These are phyloP conservation scores for Drosophila fungiperda DNA, from an alignment of 2,888 invertebrate genomes.

Conservation along the genomic window DNA sequence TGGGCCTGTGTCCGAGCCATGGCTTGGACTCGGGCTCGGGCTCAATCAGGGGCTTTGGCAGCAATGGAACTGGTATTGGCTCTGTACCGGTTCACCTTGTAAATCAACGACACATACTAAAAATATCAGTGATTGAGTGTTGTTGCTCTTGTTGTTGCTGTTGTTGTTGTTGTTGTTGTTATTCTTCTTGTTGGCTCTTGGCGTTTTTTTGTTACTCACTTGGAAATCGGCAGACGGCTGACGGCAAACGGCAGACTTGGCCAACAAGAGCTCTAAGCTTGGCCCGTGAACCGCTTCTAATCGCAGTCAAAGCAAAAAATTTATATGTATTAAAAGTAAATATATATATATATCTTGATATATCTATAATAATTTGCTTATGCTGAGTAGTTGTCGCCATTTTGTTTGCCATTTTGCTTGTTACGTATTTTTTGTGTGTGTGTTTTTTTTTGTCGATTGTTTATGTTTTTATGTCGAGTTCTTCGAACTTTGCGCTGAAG, in stretches of 20 bases:
- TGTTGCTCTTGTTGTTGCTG: conserved; percentile 38
- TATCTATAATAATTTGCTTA: not conserved
- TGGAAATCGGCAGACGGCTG: conserved; percentile 19
- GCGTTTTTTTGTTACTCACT: conserved; percentile 26
- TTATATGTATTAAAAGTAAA: not conserved
- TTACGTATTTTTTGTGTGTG: conserved; percentile 19
- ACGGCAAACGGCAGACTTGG: conserved; percentile 53
- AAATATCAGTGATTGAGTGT: conserved; percentile 69
- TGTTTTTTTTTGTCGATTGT: conserved; percentile 27
- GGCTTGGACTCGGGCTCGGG: conserved; percentile 5
- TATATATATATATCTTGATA: not conserved
- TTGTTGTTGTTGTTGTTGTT: conserved; percentile 5
- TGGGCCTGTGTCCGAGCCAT: conserved; percentile 4
- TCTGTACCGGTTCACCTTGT: conserved; percentile 76
- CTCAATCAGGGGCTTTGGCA: conserved; percentile 6
- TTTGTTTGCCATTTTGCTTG: conserved; percentile 39
- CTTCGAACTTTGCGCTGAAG: conserved; percentile 72
- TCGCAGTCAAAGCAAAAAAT: conserved; percentile 23
- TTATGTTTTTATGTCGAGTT: conserved; percentile 64
- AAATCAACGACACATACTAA: conserved; percentile 76
- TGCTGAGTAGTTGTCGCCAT: conserved; percentile 43
- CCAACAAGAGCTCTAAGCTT: conserved; percentile 44
- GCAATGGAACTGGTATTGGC: conserved; percentile 72
- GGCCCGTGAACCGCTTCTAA: conserved; percentile 59
- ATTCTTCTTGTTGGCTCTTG: conserved; percentile 11